Percentiles rank a stretch among this genome's conserved stretches.
Conservation (phyloP, 37 sponge, comb jelly and placozoan genomes). For the Agelas oroides region DNA sequence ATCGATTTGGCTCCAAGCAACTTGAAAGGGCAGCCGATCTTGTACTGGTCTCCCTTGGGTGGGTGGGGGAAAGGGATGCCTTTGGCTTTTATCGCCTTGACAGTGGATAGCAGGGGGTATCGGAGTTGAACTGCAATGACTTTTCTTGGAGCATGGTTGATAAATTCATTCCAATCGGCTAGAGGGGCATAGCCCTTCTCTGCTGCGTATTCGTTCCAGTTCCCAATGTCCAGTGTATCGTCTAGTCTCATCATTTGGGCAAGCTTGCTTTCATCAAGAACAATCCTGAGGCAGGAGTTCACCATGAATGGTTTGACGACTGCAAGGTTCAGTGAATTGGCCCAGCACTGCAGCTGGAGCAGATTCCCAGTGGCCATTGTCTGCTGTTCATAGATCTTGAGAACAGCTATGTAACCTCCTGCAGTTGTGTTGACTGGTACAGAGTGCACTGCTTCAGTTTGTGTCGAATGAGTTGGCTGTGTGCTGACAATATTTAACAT, state of each 20-base stretch:
- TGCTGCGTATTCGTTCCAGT: conserved; percentile 13
- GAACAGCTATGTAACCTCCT: conserved; percentile 26
- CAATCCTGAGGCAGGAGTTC: conserved; percentile 13
- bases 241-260: not conserved
- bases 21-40: conserved; percentile 19
- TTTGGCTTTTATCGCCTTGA: not conserved
- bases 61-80: not conserved
- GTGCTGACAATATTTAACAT: too few relatives aligned
- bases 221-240: conserved; percentile 33
- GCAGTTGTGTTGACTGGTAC: too few relatives aligned
- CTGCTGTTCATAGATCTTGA: conserved; percentile 47
- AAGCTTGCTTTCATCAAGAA: not conserved
- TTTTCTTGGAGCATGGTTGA: conserved; percentile 47
- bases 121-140: conserved; percentile 42
- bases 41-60: not conserved
- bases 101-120: conserved; percentile 2
- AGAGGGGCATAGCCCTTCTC: conserved; percentile 34
- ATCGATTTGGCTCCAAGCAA: not conserved
- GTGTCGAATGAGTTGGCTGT: too few relatives aligned
- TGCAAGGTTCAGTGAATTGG: conserved; percentile 9
- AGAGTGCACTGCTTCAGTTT: too few relatives aligned
- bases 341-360: conserved; percentile 73
- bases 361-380: conserved; percentile 52
- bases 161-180: conserved; percentile 24
- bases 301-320: conserved; percentile 50